phyloP scores from a whole-genome alignment of 1,140 invertebrate species.

The Drosophila watanabei region DNA sequence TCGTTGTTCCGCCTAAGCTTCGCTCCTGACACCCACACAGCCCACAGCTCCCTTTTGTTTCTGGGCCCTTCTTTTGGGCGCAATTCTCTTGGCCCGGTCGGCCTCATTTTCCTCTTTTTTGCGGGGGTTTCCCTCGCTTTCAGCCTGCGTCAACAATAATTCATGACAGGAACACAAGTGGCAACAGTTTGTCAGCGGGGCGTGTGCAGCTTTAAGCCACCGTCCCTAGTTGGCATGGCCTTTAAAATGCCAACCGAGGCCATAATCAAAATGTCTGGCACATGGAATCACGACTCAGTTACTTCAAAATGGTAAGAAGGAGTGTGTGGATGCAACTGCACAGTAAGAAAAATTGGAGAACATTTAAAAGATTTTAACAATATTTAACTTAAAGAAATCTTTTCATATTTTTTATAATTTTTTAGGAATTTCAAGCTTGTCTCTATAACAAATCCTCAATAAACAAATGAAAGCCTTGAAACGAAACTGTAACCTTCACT shows the following conservation, averaged over 20 bases:
- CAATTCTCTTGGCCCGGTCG: constrained; percentile 28
- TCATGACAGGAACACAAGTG: constrained; percentile 77
- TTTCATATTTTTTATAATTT: not conserved
- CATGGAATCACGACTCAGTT: constrained; percentile 40
- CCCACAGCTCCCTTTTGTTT: constrained; percentile 27
- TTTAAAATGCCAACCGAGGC: constrained; percentile 57
- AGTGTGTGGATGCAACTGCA: not conserved
- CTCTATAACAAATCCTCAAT: no score
- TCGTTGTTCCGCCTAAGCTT: constrained; percentile 28
- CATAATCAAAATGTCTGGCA: constrained; percentile 59
- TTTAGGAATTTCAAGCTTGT: not conserved
- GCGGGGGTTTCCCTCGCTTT: constrained; percentile 9
- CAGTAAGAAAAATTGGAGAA: not conserved
- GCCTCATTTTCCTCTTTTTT: constrained; percentile 49
- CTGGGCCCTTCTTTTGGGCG: constrained; percentile 15
- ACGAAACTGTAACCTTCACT: no score
- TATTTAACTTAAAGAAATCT: no score
- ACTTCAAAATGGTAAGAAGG: not conserved
- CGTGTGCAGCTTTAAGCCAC: constrained; percentile 63
- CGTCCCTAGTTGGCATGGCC: constrained; percentile 8
- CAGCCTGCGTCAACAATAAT: constrained; percentile 75
- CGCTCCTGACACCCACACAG: constrained; percentile 8
- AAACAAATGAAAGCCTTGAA: no score
- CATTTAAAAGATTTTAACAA: not conserved
- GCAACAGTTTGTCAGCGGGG: constrained; percentile 79